Conservation (phyloP, 2,113 vertebrate genomes). For the Labeo rohita region DNA sequence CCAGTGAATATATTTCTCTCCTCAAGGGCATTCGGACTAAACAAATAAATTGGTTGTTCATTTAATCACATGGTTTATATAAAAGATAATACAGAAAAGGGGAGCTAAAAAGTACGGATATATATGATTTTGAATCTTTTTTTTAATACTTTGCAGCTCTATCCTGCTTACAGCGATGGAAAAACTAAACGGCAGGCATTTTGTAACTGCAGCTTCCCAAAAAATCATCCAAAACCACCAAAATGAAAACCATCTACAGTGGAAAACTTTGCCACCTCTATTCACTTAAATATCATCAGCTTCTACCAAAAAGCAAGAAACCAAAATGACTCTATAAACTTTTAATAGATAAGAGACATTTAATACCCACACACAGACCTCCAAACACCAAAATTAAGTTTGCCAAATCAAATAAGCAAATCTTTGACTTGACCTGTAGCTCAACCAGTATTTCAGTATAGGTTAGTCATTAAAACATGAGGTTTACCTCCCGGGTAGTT, state of each 20-base stretch:
- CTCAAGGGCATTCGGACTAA: slow-evolving; percentile 3
- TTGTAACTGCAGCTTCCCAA: slow-evolving; percentile 4
- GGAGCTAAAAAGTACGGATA: neutral
- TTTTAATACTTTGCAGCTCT: neutral
- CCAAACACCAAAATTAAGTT: slow-evolving; percentile 45
- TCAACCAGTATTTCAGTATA: slow-evolving; percentile 8
- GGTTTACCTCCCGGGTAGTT: slow-evolving; percentile 54
- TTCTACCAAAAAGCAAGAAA: slow-evolving; percentile 23
- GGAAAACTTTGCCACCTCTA: slow-evolving; percentile 26
- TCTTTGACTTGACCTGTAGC: slow-evolving; percentile 59
- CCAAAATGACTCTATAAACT: slow-evolving; percentile 45
- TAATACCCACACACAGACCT: slow-evolving; percentile 20
- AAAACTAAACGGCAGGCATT: neutral
- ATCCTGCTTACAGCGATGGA: neutral
- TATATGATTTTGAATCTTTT: neutral
- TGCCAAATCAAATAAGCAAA: slow-evolving; percentile 61
- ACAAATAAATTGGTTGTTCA: neutral
- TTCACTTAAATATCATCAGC: slow-evolving; percentile 6
- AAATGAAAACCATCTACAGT: slow-evolving; percentile 30
- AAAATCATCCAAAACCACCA: slow-evolving; percentile 7
- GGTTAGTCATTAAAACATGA: slow-evolving; percentile 58
- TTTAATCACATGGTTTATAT: neutral
- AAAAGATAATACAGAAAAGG: neutral
- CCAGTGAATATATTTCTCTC: slow-evolving; percentile 14
- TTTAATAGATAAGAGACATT: slow-evolving; percentile 31